A percentile compares a stretch with the other conserved stretches of the same genome.
Evolutionary conservation across 1,140 invertebrate species (phyloP).

Genomic region (Stegodyphus dumicola): DNA sequence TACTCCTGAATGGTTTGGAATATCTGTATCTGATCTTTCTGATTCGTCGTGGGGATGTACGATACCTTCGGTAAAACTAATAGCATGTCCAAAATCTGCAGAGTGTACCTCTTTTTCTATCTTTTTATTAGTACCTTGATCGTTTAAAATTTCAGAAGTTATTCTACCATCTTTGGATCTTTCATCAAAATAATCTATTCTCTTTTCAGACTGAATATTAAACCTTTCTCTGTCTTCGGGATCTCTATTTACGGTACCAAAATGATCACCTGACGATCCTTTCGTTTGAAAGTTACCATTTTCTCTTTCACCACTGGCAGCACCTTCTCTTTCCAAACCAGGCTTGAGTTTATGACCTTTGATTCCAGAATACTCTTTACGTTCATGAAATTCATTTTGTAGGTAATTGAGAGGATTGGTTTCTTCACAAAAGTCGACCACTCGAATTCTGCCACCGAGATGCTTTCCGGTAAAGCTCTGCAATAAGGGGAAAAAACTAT

Average conservation of each 20-base stretch:
- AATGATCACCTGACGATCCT: neutral
- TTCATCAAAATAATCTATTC: neutral
- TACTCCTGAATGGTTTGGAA: neutral
- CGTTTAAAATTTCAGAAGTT: no score
- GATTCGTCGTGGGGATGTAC: conserved; percentile 50
- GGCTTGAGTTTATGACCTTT: neutral
- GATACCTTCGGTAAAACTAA: neutral
- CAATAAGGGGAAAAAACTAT: neutral
- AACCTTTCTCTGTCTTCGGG: neutral
- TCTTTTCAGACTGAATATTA: neutral
- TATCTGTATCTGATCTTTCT: conserved; percentile 45
- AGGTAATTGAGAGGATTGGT: conserved; percentile 21
- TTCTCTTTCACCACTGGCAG: neutral
- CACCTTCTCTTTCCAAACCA: conserved; percentile 9
- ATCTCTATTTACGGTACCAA: neutral
- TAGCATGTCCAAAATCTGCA: neutral
- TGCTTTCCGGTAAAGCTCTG: conserved; percentile 43
- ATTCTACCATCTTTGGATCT: no score
- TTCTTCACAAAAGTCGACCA: conserved; percentile 47
- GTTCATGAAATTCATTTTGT: neutral
- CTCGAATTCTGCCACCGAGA: conserved; percentile 29
- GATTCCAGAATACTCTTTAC: neutral
- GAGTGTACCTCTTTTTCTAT: neutral
- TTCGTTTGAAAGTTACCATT: neutral
- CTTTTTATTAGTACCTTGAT: neutral